Base-by-base conservation (phyloP, 2,797 vertebrate genomes). In the Hippopotamyrus pictus region DNA sequence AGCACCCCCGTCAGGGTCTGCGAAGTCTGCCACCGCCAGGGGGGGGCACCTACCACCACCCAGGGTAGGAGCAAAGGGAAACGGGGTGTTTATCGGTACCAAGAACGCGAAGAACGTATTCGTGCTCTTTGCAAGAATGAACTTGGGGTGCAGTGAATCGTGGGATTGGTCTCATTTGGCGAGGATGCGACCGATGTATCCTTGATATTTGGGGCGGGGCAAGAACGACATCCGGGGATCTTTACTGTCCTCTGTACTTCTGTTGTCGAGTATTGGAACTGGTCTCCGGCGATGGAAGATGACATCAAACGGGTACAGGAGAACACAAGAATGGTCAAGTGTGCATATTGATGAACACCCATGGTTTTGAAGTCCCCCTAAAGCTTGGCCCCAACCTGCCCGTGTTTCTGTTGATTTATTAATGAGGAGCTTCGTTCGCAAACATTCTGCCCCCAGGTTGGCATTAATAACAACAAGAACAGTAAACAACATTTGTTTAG, bases 1-100 rank as follows among this genome's bases (percentile, higher is more conserved):
- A 93, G 89, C 7, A 90, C 92, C 1, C 95, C 97, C 0, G 96
- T 97, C 37, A 92, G 97, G 9, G 96, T 97, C 65, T 97, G 97
- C 79, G 92, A 95, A 87, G 85, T 92, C 89, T 97, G 96, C 91
- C 93, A 96, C 89, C 93, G 92, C 5, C 94, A 95, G 89, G 95
- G 95, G 86, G 95, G 94, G 1, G 92, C 93, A 0, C 14, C 91
- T 0, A 92, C 94, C 89, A 91, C 92, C 91, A 92, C n/a, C 90
- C 92, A 95, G 89, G 95, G 96, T 97, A 76, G 93, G 82, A 84
- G 73, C 37, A 79, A 51, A 51, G 46, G n/a, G 46, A 73, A 73
- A 73, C 9, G 3, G 62, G 62, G 25, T 14, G 29, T 69, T 69
- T 33, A 12, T 73, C 29, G 14, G 17, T 73, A 73, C 3, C 65